Conservation (phyloP, 1,140 invertebrate species). For the Drosophila lowei region DNA sequence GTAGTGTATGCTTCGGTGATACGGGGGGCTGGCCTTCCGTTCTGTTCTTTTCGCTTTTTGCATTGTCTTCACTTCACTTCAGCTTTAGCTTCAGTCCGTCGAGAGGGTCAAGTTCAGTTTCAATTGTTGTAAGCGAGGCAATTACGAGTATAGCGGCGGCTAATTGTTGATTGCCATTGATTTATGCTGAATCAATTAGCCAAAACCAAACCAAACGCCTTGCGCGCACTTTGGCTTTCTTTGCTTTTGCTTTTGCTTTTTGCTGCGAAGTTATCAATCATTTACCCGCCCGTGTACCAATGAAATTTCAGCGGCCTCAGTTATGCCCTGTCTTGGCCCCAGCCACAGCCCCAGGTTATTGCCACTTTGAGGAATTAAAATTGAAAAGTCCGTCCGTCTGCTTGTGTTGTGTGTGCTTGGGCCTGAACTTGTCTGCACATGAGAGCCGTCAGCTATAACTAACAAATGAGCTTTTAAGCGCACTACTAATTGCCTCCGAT, state of each 20-base stretch:
- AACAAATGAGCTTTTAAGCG: constrained; percentile 72
- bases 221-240: constrained; percentile 68
- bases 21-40: constrained; percentile 30
- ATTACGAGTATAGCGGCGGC: constrained; percentile 44
- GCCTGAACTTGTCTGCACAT: constrained; percentile 64
- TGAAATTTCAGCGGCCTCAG: constrained; percentile 40
- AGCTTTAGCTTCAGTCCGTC: constrained; percentile 1
- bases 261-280: constrained; percentile 72
- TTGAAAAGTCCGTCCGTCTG: constrained; percentile 1
- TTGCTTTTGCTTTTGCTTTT: constrained; percentile 25
- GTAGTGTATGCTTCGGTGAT: too few relatives aligned
- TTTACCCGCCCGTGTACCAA: constrained; percentile 9
- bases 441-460: constrained; percentile 41
- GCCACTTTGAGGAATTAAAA: constrained; percentile 77
- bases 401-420: constrained; percentile 32
- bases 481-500: constrained; percentile 44
- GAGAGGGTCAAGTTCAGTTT: constrained; percentile 72
- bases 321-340: constrained; percentile 61
- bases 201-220: constrained; percentile 48
- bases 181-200: constrained; percentile 73
- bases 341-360: constrained; percentile 60
- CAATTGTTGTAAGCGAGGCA: constrained; percentile 70
- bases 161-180: constrained; percentile 77
- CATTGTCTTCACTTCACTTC: constrained; percentile 58
- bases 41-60: constrained; percentile 38